Conservation (phyloP, 2,113 vertebrate species). For the Pristiophorus japonicus region DNA sequence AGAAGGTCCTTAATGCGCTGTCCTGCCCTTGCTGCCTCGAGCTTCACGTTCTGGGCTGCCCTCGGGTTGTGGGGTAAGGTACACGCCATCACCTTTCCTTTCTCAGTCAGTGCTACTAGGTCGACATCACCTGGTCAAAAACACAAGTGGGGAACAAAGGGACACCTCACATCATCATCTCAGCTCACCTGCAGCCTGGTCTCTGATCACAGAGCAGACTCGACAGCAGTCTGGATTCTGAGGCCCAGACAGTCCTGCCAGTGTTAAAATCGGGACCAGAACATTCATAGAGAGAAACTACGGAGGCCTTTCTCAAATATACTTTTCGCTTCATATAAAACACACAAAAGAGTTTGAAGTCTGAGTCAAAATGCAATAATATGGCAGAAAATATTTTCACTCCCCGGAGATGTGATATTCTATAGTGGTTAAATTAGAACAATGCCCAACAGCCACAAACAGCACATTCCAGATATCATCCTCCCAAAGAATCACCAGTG, state of each 20-base stretch:
- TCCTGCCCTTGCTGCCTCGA: constrained; percentile 50
- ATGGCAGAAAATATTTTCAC: background rate
- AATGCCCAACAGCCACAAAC: background rate
- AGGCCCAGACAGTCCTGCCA: background rate
- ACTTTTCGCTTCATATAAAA: background rate
- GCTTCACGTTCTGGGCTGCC: constrained; percentile 15
- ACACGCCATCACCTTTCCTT: constrained; percentile 71
- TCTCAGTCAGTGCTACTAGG: constrained; percentile 67
- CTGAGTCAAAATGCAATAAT: background rate
- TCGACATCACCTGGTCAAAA: constrained; percentile 56
- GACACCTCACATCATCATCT: background rate
- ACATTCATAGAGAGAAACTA: background rate
- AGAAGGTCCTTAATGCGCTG: constrained; percentile 71
- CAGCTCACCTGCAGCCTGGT: background rate
- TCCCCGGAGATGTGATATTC: background rate
- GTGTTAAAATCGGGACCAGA: background rate
- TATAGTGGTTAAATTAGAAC: background rate
- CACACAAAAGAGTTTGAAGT: background rate
- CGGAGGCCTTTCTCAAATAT: background rate
- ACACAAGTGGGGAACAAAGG: background rate
- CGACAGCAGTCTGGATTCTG: background rate
- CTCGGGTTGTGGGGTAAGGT: constrained; percentile 47
- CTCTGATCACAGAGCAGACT: background rate
- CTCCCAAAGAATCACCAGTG: background rate
- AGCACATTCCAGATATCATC: background rate